Evolutionary conservation across 2,113 vertebrate species (phyloP).

Genomic region (Ageneiosus marmoratus): DNA sequence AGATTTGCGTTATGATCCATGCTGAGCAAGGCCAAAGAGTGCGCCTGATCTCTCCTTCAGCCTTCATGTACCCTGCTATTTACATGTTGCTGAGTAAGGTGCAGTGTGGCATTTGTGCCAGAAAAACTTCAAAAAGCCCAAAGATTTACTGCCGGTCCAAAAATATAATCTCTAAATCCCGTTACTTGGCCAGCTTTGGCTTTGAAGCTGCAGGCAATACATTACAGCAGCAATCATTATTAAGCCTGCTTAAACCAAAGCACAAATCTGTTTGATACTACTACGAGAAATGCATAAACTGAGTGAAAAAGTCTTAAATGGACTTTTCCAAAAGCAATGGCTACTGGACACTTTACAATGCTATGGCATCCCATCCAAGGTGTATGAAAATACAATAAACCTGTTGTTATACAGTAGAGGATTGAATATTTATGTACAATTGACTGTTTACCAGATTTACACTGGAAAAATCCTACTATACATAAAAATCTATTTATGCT

Average conservation of each 20-base stretch:
- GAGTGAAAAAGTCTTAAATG: background rate
- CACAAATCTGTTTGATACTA: background rate
- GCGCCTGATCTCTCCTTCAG: conserved; percentile 33
- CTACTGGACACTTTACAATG: background rate
- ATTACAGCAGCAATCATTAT: conserved; percentile 31
- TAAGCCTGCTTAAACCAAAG: conserved; percentile 24
- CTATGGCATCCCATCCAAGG: background rate
- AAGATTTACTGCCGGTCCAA: conserved; percentile 31
- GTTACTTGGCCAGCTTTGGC: conserved; percentile 36
- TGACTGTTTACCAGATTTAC: background rate
- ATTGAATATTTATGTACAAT: background rate
- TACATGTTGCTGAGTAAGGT: conserved; percentile 55
- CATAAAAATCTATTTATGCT: background rate
- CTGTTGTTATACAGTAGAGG: background rate
- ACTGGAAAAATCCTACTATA: background rate
- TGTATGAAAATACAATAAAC: background rate
- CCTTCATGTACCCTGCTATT: conserved; percentile 33
- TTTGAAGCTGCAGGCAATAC: conserved; percentile 35
- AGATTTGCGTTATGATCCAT: conserved; percentile 21
- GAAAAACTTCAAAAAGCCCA: conserved; percentile 49
- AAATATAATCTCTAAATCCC: conserved; percentile 55
- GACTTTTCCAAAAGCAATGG: background rate
- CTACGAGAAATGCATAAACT: background rate
- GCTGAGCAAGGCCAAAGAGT: conserved; percentile 33
- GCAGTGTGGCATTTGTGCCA: conserved; percentile 40